Percentiles rank a stretch among this genome's conserved stretches.
phyloP scores from a whole-genome alignment of 1,140 invertebrate species.

The Papilio glaucus region DNA sequence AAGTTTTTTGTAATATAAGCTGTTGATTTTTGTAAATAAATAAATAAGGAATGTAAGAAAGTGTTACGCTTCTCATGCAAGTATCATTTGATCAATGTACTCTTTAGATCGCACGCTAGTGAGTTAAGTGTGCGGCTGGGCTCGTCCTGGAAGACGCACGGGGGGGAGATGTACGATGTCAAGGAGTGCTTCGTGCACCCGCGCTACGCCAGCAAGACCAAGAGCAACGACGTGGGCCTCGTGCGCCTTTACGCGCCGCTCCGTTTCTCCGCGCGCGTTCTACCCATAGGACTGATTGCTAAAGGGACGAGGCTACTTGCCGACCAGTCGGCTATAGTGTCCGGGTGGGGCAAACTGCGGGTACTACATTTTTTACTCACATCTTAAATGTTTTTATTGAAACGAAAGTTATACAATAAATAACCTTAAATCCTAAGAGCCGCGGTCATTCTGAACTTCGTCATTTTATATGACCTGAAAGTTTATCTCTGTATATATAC shows the following conservation, averaged over 20 bases:
- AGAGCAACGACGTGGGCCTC: conserved; percentile 67
- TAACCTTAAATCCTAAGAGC: no score
- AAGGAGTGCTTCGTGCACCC: conserved; percentile 69
- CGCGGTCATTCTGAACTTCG: no score
- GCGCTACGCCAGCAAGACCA: conserved; percentile 62
- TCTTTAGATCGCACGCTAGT: conserved; percentile 51
- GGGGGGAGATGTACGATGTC: conserved; percentile 76
- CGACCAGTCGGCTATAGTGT: conserved; percentile 62
- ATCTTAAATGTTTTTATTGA: not conserved
- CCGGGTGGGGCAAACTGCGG: conserved; percentile 73
- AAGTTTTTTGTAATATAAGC: no score
- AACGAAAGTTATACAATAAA: no score
- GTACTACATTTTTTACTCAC: conserved; percentile 42
- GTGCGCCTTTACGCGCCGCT: conserved; percentile 66
- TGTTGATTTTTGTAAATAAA: no score
- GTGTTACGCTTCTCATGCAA: no score
- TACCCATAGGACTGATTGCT: conserved; percentile 65
- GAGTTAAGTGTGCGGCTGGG: conserved; percentile 71
- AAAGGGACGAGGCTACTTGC: conserved; percentile 54
- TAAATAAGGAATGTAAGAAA: no score
- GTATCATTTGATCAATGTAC: not conserved
- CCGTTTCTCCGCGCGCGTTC: conserved; percentile 61
- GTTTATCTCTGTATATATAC: no score
- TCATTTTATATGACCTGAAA: no score
- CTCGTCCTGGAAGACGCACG: conserved; percentile 74